phyloP scores from a whole-genome alignment of 2,113 vertebrate genomes.

The Salvelinus alpinus region DNA sequence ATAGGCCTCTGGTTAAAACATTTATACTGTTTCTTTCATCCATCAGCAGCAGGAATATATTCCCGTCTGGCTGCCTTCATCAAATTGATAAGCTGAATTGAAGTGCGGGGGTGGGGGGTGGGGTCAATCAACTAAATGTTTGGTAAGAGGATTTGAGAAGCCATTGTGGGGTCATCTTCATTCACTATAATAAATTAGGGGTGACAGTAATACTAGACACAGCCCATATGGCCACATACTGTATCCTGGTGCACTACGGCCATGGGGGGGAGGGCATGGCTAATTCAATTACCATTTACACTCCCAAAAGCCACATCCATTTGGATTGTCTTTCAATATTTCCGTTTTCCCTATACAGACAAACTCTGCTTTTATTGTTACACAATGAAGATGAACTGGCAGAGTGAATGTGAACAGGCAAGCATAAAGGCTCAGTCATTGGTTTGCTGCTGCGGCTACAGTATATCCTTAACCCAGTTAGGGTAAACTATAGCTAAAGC shows the following conservation, averaged over 20 bases:
- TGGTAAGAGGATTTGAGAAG: slow-evolving; percentile 67
- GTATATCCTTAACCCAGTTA: too few species aligned
- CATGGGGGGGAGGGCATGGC: slow-evolving; percentile 26
- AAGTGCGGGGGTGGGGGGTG: neutral
- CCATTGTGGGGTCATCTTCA: slow-evolving; percentile 46
- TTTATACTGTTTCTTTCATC: slow-evolving; percentile 29
- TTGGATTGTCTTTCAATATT: slow-evolving; percentile 34
- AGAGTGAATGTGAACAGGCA: too few species aligned
- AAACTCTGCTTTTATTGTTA: too few species aligned
- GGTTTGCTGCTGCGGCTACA: too few species aligned
- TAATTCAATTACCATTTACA: slow-evolving; percentile 54
- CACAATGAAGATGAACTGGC: too few species aligned
- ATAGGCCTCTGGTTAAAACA: slow-evolving; percentile 50
- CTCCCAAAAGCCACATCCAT: slow-evolving; percentile 27
- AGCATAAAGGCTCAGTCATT: too few species aligned
- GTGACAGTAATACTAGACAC: slow-evolving; percentile 65
- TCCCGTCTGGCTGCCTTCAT: slow-evolving; percentile 43
- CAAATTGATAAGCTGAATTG: slow-evolving; percentile 58
- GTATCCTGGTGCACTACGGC: slow-evolving; percentile 39
- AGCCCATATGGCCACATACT: slow-evolving; percentile 61
- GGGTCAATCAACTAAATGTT: slow-evolving; percentile 68
- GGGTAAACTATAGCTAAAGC: too few species aligned
- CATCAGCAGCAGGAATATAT: too few species aligned
- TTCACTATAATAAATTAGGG: slow-evolving; percentile 54
- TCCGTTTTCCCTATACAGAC: too few species aligned